Evolutionary conservation across 1,140 invertebrate genomes (phyloP).

Genomic region (Ganaspis sp.): DNA sequence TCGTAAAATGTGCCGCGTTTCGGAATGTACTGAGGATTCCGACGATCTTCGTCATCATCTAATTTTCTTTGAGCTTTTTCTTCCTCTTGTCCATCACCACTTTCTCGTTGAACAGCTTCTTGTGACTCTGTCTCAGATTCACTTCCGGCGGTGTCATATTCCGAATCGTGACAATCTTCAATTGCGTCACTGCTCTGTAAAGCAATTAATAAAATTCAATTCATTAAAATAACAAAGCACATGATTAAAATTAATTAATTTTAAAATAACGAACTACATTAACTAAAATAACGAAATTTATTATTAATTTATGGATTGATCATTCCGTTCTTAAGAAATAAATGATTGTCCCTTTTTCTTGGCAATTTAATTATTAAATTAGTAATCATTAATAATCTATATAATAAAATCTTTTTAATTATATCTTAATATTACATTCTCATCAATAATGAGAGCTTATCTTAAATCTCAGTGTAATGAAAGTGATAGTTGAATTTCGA

Average conservation of each 20-base stretch:
- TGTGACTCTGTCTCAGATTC: slow-evolving; percentile 73
- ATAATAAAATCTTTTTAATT: no score
- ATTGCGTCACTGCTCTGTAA: slow-evolving; percentile 72
- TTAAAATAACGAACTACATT: no score
- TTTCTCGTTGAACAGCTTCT: slow-evolving; percentile 74
- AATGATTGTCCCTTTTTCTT: no score
- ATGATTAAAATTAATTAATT: neutral
- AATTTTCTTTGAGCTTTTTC: slow-evolving; percentile 81
- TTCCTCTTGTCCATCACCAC: slow-evolving; percentile 80
- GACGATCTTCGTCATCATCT: slow-evolving; percentile 95
- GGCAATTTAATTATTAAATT: no score
- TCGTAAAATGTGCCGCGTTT: slow-evolving; percentile 97
- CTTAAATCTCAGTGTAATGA: no score
- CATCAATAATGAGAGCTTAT: no score
- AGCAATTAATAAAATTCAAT: neutral
- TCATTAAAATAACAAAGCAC: neutral
- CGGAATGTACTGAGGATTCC: slow-evolving; percentile 98
- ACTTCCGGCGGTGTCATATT: slow-evolving; percentile 75
- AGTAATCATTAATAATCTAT: no score
- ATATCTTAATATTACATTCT: no score
- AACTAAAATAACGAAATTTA: no score
- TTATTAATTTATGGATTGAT: no score
- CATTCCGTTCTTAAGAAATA: no score
- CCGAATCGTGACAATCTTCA: slow-evolving; percentile 74
- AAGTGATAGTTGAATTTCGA: no score